Evolutionary conservation across 2,113 vertebrate genomes (phyloP).

Genomic region (Osmerus mordax): DNA sequence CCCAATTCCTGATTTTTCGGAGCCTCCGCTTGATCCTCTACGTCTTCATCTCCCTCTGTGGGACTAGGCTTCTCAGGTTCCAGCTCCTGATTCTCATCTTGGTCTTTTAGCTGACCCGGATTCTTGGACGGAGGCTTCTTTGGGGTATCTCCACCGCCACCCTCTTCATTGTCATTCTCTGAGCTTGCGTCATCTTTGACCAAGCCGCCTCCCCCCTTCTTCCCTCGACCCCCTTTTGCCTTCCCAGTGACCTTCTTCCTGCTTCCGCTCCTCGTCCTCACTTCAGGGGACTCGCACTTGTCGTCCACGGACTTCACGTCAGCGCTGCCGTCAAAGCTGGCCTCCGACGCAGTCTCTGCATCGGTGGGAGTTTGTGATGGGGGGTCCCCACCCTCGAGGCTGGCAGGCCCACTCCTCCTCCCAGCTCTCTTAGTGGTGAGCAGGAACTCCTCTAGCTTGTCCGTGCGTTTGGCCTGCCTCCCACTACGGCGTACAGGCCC

Average conservation of each 20-base stretch:
- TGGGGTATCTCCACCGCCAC: conserved; percentile 29
- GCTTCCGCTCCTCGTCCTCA: conserved; percentile 54
- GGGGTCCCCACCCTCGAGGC: conserved; percentile 82
- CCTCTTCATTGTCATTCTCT: conserved; percentile 73
- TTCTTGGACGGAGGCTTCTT: conserved; percentile 51
- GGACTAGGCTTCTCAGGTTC: conserved; percentile 16
- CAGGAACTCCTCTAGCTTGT: conserved; percentile 92
- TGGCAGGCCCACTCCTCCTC: conserved; percentile 67
- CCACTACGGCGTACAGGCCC: conserved; percentile 86
- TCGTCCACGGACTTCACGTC: conserved; percentile 68
- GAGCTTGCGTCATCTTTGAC: conserved; percentile 69
- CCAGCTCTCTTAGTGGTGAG: conserved; percentile 80
- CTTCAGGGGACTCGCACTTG: conserved; percentile 59
- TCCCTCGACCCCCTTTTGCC: conserved; percentile 37
- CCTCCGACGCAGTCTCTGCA: conserved; percentile 87
- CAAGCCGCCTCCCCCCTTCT: not conserved
- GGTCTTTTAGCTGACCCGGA: not conserved
- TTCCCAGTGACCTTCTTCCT: conserved; percentile 38
- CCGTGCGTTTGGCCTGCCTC: conserved; percentile 88
- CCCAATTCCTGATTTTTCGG: not conserved
- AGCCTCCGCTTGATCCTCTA: not conserved
- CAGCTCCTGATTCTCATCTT: conserved; percentile 14
- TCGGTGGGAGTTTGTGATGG: conserved; percentile 85
- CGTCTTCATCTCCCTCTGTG: not conserved
- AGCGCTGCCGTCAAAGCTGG: conserved; percentile 84